Evolutionary conservation across 2,888 invertebrate genomes (phyloP).

Genomic region (Zeuzera pyrina): DNA sequence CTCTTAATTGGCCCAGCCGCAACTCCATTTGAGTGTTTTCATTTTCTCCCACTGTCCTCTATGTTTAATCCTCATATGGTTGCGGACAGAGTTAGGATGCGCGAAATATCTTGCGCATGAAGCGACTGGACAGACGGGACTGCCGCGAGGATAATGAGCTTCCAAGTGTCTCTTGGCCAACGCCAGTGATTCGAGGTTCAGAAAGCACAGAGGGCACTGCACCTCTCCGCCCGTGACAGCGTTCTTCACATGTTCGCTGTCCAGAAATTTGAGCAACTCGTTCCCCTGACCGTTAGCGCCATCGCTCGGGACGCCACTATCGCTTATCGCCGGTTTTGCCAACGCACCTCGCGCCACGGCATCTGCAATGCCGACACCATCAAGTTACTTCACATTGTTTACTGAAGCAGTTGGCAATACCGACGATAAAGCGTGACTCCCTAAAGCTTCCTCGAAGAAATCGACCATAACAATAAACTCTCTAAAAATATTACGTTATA

Average conservation of each 20-base stretch:
- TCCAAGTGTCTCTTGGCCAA: constrained; percentile 83
- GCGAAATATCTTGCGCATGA: constrained; percentile 83
- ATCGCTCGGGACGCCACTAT: constrained; percentile 38
- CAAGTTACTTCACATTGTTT: constrained; percentile 34
- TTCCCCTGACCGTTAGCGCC: constrained; percentile 33
- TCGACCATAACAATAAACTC: constrained; percentile 37
- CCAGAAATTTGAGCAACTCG: constrained; percentile 29
- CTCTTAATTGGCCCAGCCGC: constrained; percentile 60
- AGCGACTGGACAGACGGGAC: constrained; percentile 84
- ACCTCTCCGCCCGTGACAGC: constrained; percentile 25
- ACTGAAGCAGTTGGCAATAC: constrained; percentile 43
- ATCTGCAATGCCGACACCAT: constrained; percentile 76
- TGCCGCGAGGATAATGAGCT: constrained; percentile 88
- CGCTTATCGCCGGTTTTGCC: constrained; percentile 33
- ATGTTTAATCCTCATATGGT: constrained; percentile 90
- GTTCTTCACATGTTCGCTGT: constrained; percentile 15
- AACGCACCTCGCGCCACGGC: constrained; percentile 41
- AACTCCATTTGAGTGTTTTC: constrained; percentile 85
- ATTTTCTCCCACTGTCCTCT: constrained; percentile 86
- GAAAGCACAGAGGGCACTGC: constrained; percentile 83
- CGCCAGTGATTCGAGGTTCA: constrained; percentile 77
- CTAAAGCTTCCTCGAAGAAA: constrained; percentile 12
- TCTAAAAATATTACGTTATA: constrained; percentile 45
- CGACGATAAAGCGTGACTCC: constrained; percentile 28
- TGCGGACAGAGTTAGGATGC: constrained; percentile 89